Base-by-base conservation (phyloP, 2,888 invertebrate species). In the Drosophila pseudotalamancana region DNA sequence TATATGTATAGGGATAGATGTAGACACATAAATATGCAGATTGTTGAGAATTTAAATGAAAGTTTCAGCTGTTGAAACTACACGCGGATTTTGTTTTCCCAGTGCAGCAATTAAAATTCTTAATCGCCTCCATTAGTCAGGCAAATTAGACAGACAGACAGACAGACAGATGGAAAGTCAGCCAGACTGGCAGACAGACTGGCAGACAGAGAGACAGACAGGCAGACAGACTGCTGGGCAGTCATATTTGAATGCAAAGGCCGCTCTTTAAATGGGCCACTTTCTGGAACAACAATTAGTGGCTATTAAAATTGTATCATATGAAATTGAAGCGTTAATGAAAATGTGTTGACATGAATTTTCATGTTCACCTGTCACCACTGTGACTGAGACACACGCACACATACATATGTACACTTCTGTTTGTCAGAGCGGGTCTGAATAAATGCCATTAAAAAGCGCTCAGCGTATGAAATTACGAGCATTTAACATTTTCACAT, bases 221-320 rank as follows among this genome's bases (percentile, higher is more conserved):
- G 46, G 14, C 23, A 0, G 43, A 43, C 40, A 39, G 60, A 14
- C 23, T 0, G 37, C 12, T 21, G 11, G 27, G 27, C n/a, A 25
- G 59, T 29, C 50, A 46, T 35, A 61, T 42, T 48, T 68, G 46
- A 68, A 55, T 55, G 51, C 50, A 55, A 11, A 19, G 23, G 37
- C 27, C 5, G 11, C 45, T 14, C 35, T 12, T 31, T 14, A 25
- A 39, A 23, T 25, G n/a, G 46, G 19, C 12, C n/a, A 31, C 34
- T 32, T 51, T 29, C 32, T 48, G 51, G 19, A 43, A 54, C 72
- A 72, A 68, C 74, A 72, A 72, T 72, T 74, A 59, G 57, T 49
- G 48, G 12, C 59, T 55, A 74, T 72, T 74, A 69, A 72, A 74
- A 69, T 72, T 69, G 64, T 69, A 74, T 74, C 75, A 74, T 49